Evolutionary conservation across 1,140 invertebrate genomes (phyloP).

Genomic region (Proales similis): DNA sequence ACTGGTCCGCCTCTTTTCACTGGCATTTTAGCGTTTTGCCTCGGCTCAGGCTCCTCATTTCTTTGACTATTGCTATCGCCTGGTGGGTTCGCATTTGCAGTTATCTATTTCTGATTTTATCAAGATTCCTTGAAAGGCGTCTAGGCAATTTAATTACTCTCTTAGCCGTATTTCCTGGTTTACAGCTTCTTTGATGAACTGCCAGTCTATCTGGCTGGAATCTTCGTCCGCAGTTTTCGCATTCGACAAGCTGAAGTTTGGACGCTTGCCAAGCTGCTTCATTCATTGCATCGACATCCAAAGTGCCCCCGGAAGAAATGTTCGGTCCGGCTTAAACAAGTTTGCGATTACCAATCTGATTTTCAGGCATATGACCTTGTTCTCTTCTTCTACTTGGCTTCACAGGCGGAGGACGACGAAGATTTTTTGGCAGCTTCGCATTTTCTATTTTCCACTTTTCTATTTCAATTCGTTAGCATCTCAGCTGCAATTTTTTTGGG

Average conservation of each 20-base stretch:
- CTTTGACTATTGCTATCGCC: not conserved
- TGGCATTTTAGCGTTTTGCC: not conserved
- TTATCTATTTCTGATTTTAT: too few relatives aligned
- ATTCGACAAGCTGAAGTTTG: slow-evolving; percentile 59
- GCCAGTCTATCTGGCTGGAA: slow-evolving; percentile 63
- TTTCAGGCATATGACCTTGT: not conserved
- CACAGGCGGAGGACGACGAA: slow-evolving; percentile 58
- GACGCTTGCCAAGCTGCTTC: slow-evolving; percentile 46
- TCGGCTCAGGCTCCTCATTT: not conserved
- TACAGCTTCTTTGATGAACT: slow-evolving; percentile 63
- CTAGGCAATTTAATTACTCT: too few relatives aligned
- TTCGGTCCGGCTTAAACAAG: slow-evolving; percentile 9
- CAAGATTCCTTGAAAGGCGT: too few relatives aligned
- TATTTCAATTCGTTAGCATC: too few relatives aligned
- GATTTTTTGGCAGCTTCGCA: slow-evolving; percentile 58
- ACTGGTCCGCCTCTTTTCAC: not conserved
- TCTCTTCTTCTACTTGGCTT: slow-evolving; percentile 54
- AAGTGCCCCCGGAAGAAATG: slow-evolving; percentile 7
- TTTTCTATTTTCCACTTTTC: slow-evolving; percentile 68
- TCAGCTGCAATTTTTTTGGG: too few relatives aligned
- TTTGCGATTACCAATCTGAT: not conserved
- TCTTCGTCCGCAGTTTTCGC: slow-evolving; percentile 62
- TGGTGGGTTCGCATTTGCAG: not conserved
- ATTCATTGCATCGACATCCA: slow-evolving; percentile 25
- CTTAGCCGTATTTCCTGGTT: slow-evolving; percentile 42